phyloP scores from a whole-genome alignment of 2,113 vertebrate species.

The Synodontis membranacea region DNA sequence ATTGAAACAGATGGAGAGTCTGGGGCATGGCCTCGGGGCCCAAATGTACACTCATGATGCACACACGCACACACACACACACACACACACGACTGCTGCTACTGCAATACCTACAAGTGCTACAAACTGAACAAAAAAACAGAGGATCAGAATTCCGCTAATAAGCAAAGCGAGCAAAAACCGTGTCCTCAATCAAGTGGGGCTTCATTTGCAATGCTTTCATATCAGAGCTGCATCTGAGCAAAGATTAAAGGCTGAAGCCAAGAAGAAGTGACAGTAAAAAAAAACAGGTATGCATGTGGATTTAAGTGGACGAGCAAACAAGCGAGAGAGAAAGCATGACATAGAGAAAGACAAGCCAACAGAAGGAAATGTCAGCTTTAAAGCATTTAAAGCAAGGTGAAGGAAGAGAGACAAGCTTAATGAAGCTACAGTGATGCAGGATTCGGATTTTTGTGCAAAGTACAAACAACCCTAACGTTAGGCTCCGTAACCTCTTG shows the following conservation, averaged over 20 bases:
- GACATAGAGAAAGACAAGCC: not conserved
- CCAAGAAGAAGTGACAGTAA: not conserved
- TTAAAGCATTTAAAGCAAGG: not conserved
- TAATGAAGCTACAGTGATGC: not conserved
- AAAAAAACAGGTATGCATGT: not conserved
- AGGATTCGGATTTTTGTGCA: not conserved
- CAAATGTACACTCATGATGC: constrained; percentile 2
- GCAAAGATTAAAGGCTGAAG: not conserved
- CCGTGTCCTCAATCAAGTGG: not conserved
- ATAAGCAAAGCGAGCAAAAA: not conserved
- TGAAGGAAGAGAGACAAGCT: not conserved
- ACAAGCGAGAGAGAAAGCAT: not conserved
- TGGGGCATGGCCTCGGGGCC: constrained; percentile 40
- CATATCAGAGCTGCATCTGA: constrained; percentile 10
- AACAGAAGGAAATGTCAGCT: not conserved
- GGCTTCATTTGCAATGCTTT: not conserved
- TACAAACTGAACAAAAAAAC: not conserved
- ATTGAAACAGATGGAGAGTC: constrained; percentile 56
- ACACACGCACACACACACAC: not conserved
- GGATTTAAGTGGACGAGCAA: constrained; percentile 3
- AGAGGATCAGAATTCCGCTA: not conserved
- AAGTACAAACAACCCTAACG: not conserved
- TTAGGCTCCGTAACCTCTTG: not conserved
- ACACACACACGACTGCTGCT: constrained; percentile 1
- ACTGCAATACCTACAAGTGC: constrained; percentile 11